Conservation (phyloP, 2,888 invertebrate genomes). For the Chalcosyrphus nemorum region DNA sequence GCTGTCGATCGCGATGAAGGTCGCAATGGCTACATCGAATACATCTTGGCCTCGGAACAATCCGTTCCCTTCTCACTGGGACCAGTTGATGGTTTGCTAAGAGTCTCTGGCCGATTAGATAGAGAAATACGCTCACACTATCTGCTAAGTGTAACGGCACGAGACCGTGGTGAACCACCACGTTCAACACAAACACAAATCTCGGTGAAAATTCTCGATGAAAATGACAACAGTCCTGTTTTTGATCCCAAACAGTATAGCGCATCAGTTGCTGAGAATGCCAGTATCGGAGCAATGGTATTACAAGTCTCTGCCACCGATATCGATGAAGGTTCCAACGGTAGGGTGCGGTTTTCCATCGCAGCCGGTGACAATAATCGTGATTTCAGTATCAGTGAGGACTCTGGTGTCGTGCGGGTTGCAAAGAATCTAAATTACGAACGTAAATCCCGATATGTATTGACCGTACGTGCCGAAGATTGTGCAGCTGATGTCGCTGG, state of each 20-base stretch:
- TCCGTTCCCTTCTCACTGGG: conserved; percentile 90
- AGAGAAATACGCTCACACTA: conserved; percentile 91
- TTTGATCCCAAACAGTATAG: conserved; percentile 95
- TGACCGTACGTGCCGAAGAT: conserved; percentile 94
- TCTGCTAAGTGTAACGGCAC: conserved; percentile 90
- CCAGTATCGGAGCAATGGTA: conserved; percentile 95
- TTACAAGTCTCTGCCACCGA: conserved; percentile 95
- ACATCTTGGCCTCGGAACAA: conserved; percentile 84
- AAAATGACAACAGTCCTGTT: conserved; percentile 94
- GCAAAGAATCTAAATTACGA: conserved; percentile 97
- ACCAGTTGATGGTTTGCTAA: conserved; percentile 92
- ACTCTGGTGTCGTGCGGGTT: conserved; percentile 94
- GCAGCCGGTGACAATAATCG: conserved; percentile 94
- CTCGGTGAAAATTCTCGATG: conserved; percentile 90
- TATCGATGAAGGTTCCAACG: conserved; percentile 93
- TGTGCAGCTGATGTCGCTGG: conserved; percentile 88
- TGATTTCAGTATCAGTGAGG: conserved; percentile 95
- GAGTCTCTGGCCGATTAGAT: conserved; percentile 93
- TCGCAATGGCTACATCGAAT: conserved; percentile 94
- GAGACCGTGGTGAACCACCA: conserved; percentile 93
- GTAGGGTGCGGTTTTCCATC: conserved; percentile 95
- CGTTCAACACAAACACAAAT: conserved; percentile 87
- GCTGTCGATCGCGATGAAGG: conserved; percentile 95
- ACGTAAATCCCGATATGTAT: conserved; percentile 90
- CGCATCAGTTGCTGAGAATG: conserved; percentile 95